Conservation (phyloP, 2,797 vertebrate genomes). For the Lepus oiostolus region DNA sequence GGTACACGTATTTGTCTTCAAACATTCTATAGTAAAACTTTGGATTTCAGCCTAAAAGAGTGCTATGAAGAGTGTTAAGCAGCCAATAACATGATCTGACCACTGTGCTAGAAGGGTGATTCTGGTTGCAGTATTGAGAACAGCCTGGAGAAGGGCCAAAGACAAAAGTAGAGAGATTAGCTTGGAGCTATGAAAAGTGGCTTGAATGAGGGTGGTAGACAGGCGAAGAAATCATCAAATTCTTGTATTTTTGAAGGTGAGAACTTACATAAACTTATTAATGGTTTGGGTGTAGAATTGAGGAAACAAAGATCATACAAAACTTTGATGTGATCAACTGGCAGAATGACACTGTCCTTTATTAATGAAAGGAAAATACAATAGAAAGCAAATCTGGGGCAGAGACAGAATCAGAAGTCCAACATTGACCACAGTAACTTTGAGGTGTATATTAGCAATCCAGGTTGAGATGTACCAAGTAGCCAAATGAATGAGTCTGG, state of each 20-base stretch:
- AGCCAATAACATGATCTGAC: background rate
- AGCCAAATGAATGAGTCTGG: background rate
- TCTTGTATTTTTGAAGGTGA: conserved; percentile 15
- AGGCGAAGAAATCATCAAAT: background rate
- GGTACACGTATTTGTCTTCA: background rate
- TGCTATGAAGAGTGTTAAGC: background rate
- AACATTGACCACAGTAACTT: background rate
- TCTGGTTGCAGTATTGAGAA: background rate
- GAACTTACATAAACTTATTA: background rate
- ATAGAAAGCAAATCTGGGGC: background rate
- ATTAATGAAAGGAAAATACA: background rate
- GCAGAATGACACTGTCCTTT: background rate
- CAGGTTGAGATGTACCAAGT: background rate
- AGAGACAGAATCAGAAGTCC: background rate
- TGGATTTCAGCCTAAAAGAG: background rate
- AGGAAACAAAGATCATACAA: background rate
- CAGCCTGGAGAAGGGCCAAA: background rate
- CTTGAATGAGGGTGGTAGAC: background rate
- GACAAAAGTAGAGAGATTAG: background rate
- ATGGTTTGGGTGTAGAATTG: background rate
- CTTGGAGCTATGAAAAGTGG: background rate
- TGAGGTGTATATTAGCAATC: background rate
- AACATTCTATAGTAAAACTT: background rate
- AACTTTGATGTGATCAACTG: background rate
- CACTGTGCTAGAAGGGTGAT: background rate